Conservation (phyloP, 2,888 invertebrate genomes). For the Acrocyrtus sp. region DNA sequence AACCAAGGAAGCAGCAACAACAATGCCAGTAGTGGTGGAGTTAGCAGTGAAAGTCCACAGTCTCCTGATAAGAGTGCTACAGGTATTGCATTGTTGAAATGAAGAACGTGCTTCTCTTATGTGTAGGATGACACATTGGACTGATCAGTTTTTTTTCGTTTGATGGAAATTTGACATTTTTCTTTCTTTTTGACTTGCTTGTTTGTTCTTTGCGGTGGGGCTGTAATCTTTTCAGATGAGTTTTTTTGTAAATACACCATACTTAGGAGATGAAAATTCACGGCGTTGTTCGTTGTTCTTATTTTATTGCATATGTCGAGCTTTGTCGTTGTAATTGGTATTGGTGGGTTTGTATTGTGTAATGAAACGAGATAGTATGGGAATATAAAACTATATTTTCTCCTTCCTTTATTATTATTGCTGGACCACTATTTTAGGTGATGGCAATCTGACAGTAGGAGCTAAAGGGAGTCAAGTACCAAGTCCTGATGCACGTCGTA, state of each 20-base stretch:
- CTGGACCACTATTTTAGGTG: slow-evolving; percentile 53
- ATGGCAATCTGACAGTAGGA: slow-evolving; percentile 51
- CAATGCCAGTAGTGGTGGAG: slow-evolving; percentile 19
- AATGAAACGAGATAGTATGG: background rate
- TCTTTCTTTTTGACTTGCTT: background rate
- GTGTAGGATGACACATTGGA: no score
- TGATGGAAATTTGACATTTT: no score
- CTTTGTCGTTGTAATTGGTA: background rate
- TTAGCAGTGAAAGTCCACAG: slow-evolving; percentile 43
- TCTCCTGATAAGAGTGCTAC: slow-evolving; percentile 48
- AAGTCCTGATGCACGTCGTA: slow-evolving; percentile 61
- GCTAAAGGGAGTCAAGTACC: slow-evolving; percentile 55
- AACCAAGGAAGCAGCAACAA: slow-evolving; percentile 5
- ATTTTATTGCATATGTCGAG: background rate
- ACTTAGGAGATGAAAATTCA: background rate
- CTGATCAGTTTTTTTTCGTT: no score
- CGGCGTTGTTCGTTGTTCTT: background rate
- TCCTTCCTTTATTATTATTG: slow-evolving; percentile 15
- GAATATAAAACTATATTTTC: background rate
- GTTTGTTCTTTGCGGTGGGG: background rate
- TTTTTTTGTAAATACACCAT: background rate
- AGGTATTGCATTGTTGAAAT: slow-evolving; percentile 35
- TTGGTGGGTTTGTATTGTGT: background rate
- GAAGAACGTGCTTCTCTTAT: no score
- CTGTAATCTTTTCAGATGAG: background rate